Evolutionary conservation across 1,140 invertebrate species (phyloP).

Genomic region (Luehdorfia chinensis): DNA sequence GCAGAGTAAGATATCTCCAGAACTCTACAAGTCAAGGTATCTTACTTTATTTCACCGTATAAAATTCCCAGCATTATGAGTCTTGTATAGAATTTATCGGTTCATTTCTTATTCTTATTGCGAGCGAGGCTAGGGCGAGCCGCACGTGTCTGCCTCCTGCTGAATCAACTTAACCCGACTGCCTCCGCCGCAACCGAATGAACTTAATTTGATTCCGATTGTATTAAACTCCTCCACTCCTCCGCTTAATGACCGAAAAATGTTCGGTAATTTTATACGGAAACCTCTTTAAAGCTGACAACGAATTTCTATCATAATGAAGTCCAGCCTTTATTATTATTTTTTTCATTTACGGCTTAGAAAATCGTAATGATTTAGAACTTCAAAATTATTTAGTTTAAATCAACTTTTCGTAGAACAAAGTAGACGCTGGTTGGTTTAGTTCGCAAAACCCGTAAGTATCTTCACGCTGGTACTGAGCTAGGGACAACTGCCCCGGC

Average conservation of each 20-base stretch:
- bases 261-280: slow-evolving; percentile 45
- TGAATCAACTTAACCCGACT: slow-evolving; percentile 67
- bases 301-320: slow-evolving; percentile 20
- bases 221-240: slow-evolving; percentile 62
- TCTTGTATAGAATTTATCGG: slow-evolving; percentile 51
- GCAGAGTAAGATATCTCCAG: not conserved
- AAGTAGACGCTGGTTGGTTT: slow-evolving; percentile 37
- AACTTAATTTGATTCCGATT: slow-evolving; percentile 74
- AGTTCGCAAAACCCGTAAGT: too few relatives aligned
- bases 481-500: too few relatives aligned
- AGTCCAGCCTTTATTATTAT: slow-evolving; percentile 12
- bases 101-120: slow-evolving; percentile 69
- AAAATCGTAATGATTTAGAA: too few relatives aligned
- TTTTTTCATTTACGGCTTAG: not conserved
- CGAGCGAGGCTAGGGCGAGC: slow-evolving; percentile 35
- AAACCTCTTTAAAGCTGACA: slow-evolving; percentile 28
- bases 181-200: slow-evolving; percentile 62
- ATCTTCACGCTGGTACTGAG: too few relatives aligned
- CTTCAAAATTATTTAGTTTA: too few relatives aligned
- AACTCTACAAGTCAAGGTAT: not conserved
- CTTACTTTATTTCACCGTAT: slow-evolving; percentile 24
- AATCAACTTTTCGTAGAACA: too few relatives aligned
- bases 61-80: slow-evolving; percentile 31
- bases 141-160: slow-evolving; percentile 60
- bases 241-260: slow-evolving; percentile 65